These are phyloP conservation scores for Petrolisthes cinctipes DNA, from an alignment of 2,888 invertebrate species.

Conservation along the genomic window DNA sequence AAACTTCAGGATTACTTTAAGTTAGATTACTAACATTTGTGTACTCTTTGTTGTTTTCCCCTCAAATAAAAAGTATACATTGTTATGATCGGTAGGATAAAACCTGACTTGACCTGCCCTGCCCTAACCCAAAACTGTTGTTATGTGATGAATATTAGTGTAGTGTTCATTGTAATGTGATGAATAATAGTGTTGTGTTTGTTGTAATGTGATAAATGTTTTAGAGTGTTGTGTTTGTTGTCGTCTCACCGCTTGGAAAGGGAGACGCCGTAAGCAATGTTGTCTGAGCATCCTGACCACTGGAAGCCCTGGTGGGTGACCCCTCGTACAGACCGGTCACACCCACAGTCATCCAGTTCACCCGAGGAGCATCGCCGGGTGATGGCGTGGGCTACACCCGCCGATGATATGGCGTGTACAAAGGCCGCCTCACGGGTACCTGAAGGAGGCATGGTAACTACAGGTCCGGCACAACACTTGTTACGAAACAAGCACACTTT, in stretches of 20 bases:
- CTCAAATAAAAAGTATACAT: background rate
- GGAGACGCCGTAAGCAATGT: constrained; percentile 69
- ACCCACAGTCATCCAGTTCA: constrained; percentile 71
- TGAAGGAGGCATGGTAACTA: constrained; percentile 56
- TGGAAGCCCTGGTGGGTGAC: constrained; percentile 68
- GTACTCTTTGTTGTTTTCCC: background rate
- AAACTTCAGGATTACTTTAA: background rate
- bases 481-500: too few relatives aligned
- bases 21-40: background rate
- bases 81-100: background rate
- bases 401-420: constrained; percentile 70
- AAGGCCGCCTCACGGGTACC: constrained; percentile 70
- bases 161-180: background rate
- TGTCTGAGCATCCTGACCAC: constrained; percentile 70
- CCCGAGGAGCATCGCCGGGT: constrained; percentile 72
- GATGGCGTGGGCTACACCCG: constrained; percentile 71
- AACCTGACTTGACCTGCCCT: background rate
- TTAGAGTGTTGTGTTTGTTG: too few relatives aligned
- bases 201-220: too few relatives aligned
- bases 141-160: too few relatives aligned
- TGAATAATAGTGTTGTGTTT: too few relatives aligned
- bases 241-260: constrained; percentile 68
- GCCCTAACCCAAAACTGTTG: too few relatives aligned
- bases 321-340: constrained; percentile 70
- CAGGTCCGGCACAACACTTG: background rate